Base-by-base conservation (phyloP, 2,888 invertebrate species). In the Drepana falcataria region DNA sequence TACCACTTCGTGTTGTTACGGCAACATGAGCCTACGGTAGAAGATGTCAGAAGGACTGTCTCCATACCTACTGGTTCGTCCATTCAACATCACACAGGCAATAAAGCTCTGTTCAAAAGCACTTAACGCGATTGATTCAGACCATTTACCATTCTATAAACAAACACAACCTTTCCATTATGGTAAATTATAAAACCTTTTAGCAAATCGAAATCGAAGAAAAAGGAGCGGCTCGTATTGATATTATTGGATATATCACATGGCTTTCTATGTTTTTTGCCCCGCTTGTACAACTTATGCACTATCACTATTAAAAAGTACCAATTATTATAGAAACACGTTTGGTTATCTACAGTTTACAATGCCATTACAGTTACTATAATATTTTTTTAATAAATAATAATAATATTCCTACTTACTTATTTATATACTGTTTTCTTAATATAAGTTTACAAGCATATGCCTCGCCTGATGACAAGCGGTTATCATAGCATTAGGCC, bases 91-190 rank as follows among this genome's bases (percentile, higher is more conserved):
- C 76, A 73, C 79, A 83, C 83, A 83, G 85, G 82, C 87, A 85
- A 87, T 90, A 91, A 90, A 90, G 87, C 87, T 85, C 83, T 81
- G 85, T 83, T 85, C 83, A 85, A 90, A 89, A 89, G 85, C 90
- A 91, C 90, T 90, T 89, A 90, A 82, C 85, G 82, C 79, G 85
- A 90, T 90, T 91, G 90, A 89, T 89, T 88, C 87, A 85, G 83
- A 85, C 86, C 87, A 89, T 90, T 90, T 87, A 87, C 88, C 83
- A 89, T 87, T 89, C 87, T 87, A 88, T 85, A 87, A 86, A 88
- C 86, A 90, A 89, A 88, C 87, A 89, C 84, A 87, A 85, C 85
- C 84, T 84, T 87, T 87, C 87, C 86, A 89, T 88, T 88, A 86
- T 84, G 82, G 82, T 83, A 86, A 87, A 87, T 86, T 88, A 87